Percentiles rank a stretch among this genome's conserved stretches.
phyloP scores from a whole-genome alignment of 2,888 invertebrate species.

The Eremobia ochroleuca region DNA sequence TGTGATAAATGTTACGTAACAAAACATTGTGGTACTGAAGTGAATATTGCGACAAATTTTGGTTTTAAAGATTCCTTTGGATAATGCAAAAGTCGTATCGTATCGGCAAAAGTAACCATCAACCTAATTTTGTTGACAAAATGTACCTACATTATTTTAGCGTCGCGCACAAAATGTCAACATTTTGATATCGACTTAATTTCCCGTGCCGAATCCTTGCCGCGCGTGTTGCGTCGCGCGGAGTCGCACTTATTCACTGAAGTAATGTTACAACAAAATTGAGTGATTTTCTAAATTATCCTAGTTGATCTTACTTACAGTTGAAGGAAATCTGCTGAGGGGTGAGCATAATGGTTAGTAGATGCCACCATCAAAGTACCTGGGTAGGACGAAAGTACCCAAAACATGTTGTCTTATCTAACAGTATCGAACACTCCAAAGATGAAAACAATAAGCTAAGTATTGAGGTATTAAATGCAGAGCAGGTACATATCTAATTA shows the following conservation, averaged over 20 bases:
- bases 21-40: slow-evolving; percentile 27
- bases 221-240: background rate
- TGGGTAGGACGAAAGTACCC: background rate
- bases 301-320: background rate
- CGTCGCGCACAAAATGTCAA: slow-evolving; percentile 40
- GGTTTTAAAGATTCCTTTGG: background rate
- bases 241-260: background rate
- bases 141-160: background rate
- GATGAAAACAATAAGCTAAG: background rate
- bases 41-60: slow-evolving; percentile 22
- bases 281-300: background rate
- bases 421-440: slow-evolving; percentile 5
- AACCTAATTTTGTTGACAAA: slow-evolving; percentile 3
- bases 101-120: background rate
- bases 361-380: background rate
- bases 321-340: background rate
- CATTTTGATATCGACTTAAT: slow-evolving; percentile 4
- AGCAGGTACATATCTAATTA: background rate
- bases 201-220: slow-evolving; percentile 4
- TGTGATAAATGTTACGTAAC: slow-evolving; percentile 2
- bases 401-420: background rate
- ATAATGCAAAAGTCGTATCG: background rate
- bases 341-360: slow-evolving; percentile 13
- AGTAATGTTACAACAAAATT: background rate
- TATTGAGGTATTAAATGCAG: background rate